phyloP scores from a whole-genome alignment of 2,888 invertebrate species.

The Mongoloraphidia duomilia region DNA sequence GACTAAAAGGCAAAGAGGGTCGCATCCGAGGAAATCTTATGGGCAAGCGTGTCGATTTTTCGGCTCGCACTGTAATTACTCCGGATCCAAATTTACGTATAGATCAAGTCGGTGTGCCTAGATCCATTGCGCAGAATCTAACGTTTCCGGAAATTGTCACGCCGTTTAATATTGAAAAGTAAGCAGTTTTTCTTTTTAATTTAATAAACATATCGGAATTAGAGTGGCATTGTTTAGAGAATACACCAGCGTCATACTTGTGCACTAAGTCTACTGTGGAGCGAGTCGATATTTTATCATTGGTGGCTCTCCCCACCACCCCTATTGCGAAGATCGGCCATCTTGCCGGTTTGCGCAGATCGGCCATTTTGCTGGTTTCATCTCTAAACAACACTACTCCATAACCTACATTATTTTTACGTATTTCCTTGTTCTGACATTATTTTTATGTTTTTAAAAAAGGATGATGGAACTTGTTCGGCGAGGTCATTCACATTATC shows the following conservation, averaged over 20 bases:
- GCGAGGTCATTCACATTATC: slow-evolving; percentile 95
- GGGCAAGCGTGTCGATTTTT: slow-evolving; percentile 99
- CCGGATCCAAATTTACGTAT: slow-evolving; percentile 90
- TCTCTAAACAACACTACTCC: too few relatives aligned
- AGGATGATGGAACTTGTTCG: slow-evolving; percentile 80
- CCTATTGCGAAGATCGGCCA: too few relatives aligned
- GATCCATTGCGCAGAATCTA: slow-evolving; percentile 96
- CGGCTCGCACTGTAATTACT: slow-evolving; percentile 96
- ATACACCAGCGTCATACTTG: too few relatives aligned
- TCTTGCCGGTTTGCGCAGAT: too few relatives aligned
- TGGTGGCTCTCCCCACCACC: too few relatives aligned
- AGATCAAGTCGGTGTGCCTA: slow-evolving; percentile 94
- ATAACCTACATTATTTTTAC: slow-evolving; percentile 1
- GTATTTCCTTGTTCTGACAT: slow-evolving; percentile 26
- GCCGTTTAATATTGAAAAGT: slow-evolving; percentile 96
- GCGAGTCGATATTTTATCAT: too few relatives aligned
- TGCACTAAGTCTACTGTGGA: too few relatives aligned
- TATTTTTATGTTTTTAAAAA: slow-evolving; percentile 14
- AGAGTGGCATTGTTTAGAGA: too few relatives aligned
- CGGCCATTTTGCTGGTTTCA: too few relatives aligned
- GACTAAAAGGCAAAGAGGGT: slow-evolving; percentile 96
- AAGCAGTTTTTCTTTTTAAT: slow-evolving; percentile 17
- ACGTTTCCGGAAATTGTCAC: slow-evolving; percentile 99
- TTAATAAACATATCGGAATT: too few relatives aligned
- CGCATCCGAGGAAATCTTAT: slow-evolving; percentile 97